Evolutionary conservation across 2,888 invertebrate genomes (phyloP).

Genomic region (Corbicula japonica): DNA sequence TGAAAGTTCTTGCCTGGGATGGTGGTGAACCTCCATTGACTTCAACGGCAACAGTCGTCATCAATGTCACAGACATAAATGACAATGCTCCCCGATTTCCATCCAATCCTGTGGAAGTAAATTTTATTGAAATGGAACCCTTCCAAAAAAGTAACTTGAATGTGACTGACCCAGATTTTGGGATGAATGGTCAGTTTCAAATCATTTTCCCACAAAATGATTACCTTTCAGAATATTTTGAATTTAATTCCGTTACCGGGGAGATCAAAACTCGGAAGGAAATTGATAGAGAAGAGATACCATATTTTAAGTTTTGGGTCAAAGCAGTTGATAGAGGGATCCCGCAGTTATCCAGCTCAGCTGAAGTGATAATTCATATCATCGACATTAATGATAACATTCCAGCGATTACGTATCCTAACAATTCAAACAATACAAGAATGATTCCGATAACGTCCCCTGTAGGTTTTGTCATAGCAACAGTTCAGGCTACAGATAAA

Average conservation of each 20-base stretch:
- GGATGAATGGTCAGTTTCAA: slow-evolving; percentile 92
- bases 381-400: slow-evolving; percentile 98
- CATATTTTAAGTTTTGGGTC: slow-evolving; percentile 94
- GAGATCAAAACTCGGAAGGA: slow-evolving; percentile 94
- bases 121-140: slow-evolving; percentile 95
- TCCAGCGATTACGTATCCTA: slow-evolving; percentile 88
- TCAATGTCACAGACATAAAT: slow-evolving; percentile 97
- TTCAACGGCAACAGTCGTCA: slow-evolving; percentile 89
- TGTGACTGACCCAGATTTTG: slow-evolving; percentile 96
- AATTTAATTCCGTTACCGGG: slow-evolving; percentile 91
- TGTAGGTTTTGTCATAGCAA: slow-evolving; percentile 82
- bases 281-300: slow-evolving; percentile 94
- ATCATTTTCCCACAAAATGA: slow-evolving; percentile 64
- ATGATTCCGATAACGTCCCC: slow-evolving; percentile 74
- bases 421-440: slow-evolving; percentile 77
- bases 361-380: slow-evolving; percentile 96
- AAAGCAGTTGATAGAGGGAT: slow-evolving; percentile 92
- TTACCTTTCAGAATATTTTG: slow-evolving; percentile 88
- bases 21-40: slow-evolving; percentile 90
- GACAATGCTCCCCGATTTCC: slow-evolving; percentile 98
- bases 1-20: slow-evolving; percentile 95
- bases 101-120: slow-evolving; percentile 95
- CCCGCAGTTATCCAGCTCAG: slow-evolving; percentile 92
- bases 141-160: slow-evolving; percentile 95
- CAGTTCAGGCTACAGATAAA: slow-evolving; percentile 95